Conservation (phyloP, 2,888 invertebrate genomes). For the Tanaodytes sp. region DNA sequence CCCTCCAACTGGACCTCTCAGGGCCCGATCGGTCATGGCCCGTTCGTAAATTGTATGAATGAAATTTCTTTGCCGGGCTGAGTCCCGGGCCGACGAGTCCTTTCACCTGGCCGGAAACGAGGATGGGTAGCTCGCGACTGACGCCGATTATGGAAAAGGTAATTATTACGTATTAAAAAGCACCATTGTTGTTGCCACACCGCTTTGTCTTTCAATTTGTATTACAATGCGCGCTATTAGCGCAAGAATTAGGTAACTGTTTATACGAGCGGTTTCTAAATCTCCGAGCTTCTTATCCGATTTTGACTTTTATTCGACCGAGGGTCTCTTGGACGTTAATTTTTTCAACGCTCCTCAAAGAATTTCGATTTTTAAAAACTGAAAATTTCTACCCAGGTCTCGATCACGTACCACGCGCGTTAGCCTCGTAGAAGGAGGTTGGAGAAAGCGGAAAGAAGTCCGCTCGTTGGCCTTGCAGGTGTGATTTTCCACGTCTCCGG, state of each 20-base stretch:
- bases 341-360: no score
- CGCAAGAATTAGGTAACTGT: slow-evolving; percentile 28
- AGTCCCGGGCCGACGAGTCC: no score
- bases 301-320: slow-evolving; percentile 19
- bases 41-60: slow-evolving; percentile 31
- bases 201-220: slow-evolving; percentile 33
- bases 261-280: slow-evolving; percentile 21
- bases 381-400: no score
- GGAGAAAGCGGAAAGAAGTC: slow-evolving; percentile 51
- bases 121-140: slow-evolving; percentile 32
- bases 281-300: slow-evolving; percentile 15
- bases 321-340: no score
- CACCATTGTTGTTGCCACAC: slow-evolving; percentile 39
- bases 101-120: slow-evolving; percentile 44
- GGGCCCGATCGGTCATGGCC: no score
- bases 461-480: slow-evolving; percentile 41
- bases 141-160: slow-evolving; percentile 41
- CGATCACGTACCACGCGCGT: no score
- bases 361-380: no score
- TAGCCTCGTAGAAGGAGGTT: slow-evolving; percentile 19
- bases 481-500: slow-evolving; percentile 48
- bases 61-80: slow-evolving; percentile 7
- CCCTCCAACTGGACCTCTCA: no score
- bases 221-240: slow-evolving; percentile 31
- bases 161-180: slow-evolving; percentile 46